Evolutionary conservation across 2,888 invertebrate genomes (phyloP).

Genomic region (Leuctra nigra): DNA sequence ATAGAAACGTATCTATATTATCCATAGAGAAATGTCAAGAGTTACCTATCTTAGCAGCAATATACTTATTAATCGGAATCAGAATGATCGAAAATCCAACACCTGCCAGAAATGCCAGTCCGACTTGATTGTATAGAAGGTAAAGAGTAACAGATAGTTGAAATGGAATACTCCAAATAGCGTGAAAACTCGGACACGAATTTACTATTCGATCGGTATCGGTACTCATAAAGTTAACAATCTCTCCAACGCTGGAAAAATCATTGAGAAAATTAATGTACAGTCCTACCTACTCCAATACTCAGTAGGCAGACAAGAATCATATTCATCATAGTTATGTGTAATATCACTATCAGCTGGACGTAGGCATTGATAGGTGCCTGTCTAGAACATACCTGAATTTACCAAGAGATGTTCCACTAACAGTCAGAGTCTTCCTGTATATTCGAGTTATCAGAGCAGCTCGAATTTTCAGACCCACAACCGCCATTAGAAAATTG

Average conservation of each 20-base stretch:
- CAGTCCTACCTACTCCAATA: too few relatives aligned
- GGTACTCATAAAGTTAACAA: conserved; percentile 94
- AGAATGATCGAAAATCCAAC: conserved; percentile 76
- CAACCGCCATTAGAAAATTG: conserved; percentile 76
- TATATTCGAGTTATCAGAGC: conserved; percentile 79
- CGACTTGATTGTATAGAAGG: conserved; percentile 81
- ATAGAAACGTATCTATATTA: too few relatives aligned
- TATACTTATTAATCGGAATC: conserved; percentile 86
- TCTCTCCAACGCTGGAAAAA: conserved; percentile 72
- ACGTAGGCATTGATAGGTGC: too few relatives aligned
- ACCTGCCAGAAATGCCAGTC: conserved; percentile 86
- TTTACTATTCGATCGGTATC: conserved; percentile 94
- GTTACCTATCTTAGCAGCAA: conserved; percentile 83
- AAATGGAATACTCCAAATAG: conserved; percentile 93
- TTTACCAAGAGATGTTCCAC: conserved; percentile 38
- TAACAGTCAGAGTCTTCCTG: conserved; percentile 54
- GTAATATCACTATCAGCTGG: too few relatives aligned
- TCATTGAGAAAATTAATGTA: too few relatives aligned
- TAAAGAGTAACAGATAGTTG: conserved; percentile 78
- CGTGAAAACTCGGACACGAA: conserved; percentile 93
- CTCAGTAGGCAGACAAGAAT: too few relatives aligned
- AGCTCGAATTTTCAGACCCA: conserved; percentile 81
- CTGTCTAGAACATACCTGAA: too few relatives aligned
- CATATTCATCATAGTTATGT: too few relatives aligned
- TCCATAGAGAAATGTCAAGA: too few relatives aligned